Conservation (phyloP, 2,113 vertebrate species). For the Syrmaticus mikado region DNA sequence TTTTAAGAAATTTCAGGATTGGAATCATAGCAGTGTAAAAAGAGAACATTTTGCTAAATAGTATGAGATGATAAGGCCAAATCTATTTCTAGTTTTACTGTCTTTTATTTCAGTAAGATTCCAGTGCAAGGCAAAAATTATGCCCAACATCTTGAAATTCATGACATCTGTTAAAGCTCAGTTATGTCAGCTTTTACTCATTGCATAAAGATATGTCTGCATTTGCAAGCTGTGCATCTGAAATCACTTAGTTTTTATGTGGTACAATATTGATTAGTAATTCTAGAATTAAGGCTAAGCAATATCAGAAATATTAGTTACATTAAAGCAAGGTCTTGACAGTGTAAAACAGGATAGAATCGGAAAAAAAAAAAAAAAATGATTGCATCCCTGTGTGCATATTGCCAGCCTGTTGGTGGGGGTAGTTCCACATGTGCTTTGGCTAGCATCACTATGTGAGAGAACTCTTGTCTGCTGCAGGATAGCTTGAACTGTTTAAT, state of each 20-base stretch:
- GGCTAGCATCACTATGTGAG: neutral
- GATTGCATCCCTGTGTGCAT: neutral
- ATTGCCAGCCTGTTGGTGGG: neutral
- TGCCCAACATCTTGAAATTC: neutral
- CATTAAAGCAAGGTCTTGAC: neutral
- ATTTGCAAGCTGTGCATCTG: neutral
- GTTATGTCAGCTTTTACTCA: neutral
- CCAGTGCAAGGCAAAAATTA: neutral
- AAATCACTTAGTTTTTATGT: neutral
- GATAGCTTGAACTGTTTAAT: neutral
- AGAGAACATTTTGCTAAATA: neutral
- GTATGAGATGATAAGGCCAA: fast-evolving
- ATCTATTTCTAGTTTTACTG: neutral
- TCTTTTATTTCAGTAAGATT: neutral
- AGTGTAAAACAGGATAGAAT: neutral
- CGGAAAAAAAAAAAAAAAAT: neutral
- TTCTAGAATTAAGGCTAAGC: neutral
- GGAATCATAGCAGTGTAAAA: neutral
- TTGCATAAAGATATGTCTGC: neutral
- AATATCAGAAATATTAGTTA: neutral
- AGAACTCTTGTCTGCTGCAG: neutral
- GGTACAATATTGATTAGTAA: neutral
- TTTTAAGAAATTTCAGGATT: neutral
- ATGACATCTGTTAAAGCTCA: neutral
- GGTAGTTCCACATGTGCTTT: neutral